phyloP scores from a whole-genome alignment of 2,797 vertebrate genomes.

The Myotis vivesi region DNA sequence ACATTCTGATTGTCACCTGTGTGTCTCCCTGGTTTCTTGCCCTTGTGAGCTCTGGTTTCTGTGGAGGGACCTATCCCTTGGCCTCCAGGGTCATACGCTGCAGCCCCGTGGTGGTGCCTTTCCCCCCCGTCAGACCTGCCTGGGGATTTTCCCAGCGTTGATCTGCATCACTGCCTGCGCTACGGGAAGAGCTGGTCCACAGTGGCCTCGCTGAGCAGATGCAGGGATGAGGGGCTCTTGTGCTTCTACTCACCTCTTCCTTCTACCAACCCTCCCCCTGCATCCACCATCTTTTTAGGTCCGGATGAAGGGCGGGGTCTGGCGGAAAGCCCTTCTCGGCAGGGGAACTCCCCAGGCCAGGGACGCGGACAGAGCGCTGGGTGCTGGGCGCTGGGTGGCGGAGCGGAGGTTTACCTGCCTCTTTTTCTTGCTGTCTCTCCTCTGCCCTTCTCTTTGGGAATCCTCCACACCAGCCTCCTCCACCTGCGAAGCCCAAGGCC shows the following conservation, averaged over 20 bases:
- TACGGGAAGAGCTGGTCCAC: fast-evolving
- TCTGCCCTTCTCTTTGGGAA: not conserved
- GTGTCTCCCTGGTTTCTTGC: constrained; percentile 51
- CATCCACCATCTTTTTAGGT: not conserved
- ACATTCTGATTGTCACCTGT: not conserved
- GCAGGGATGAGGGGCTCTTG: fast-evolving
- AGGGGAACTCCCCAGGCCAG: not conserved
- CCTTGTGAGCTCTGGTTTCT: constrained; percentile 62
- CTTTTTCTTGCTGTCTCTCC: not conserved
- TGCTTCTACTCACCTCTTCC: not conserved
- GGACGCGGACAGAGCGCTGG: not conserved
- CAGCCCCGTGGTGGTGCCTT: not conserved
- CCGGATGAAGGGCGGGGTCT: not conserved
- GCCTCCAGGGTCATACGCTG: not conserved
- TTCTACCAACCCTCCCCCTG: fast-evolving
- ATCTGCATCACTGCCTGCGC: too few species aligned
- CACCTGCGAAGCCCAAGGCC: not conserved
- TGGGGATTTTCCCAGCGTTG: not conserved
- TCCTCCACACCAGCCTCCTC: not conserved
- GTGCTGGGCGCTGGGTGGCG: too few species aligned
- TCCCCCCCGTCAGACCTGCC: not conserved
- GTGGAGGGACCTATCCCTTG: constrained; percentile 40
- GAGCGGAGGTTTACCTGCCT: fast-evolving
- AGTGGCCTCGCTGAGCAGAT: not conserved
- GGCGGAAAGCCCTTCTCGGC: not conserved